phyloP scores from a whole-genome alignment of 2,888 invertebrate genomes.

The Lepidocyrtoides sp. region DNA sequence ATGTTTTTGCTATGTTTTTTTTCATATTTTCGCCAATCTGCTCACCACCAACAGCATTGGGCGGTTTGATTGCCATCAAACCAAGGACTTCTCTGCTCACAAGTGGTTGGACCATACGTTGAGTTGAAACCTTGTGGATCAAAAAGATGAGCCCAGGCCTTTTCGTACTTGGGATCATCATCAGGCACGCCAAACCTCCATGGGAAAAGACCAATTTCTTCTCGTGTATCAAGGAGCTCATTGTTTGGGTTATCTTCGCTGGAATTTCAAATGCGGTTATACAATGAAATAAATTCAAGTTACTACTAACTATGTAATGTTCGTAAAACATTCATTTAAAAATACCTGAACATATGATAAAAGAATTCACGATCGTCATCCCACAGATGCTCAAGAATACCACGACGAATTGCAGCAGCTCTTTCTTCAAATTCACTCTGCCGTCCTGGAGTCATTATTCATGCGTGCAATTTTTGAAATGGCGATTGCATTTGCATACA shows the following conservation, averaged over 20 bases:
- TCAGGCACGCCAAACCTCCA: conserved; percentile 82
- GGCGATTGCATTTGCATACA: conserved; percentile 84
- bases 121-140: conserved; percentile 82
- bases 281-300: neutral
- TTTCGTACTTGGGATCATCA: conserved; percentile 69
- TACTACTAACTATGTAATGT: too few species aligned
- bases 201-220: conserved; percentile 84
- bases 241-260: conserved; percentile 83
- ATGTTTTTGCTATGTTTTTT: too few species aligned
- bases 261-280: conserved; percentile 6
- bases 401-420: conserved; percentile 71
- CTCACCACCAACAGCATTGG: conserved; percentile 85
- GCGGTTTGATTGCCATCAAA: conserved; percentile 84
- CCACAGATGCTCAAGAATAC: conserved; percentile 81
- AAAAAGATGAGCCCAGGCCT: conserved; percentile 81
- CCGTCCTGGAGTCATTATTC: conserved; percentile 72
- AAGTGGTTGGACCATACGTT: conserved; percentile 82
- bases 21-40: too few species aligned
- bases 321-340: neutral
- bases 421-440: conserved; percentile 75
- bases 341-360: conserved; percentile 82
- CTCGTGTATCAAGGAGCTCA: conserved; percentile 82
- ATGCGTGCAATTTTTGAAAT: conserved; percentile 83
- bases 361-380: conserved; percentile 83
- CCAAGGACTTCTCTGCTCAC: conserved; percentile 82